Conservation (phyloP, 2,113 vertebrate species). For the Chascanopsetta lugubris region DNA sequence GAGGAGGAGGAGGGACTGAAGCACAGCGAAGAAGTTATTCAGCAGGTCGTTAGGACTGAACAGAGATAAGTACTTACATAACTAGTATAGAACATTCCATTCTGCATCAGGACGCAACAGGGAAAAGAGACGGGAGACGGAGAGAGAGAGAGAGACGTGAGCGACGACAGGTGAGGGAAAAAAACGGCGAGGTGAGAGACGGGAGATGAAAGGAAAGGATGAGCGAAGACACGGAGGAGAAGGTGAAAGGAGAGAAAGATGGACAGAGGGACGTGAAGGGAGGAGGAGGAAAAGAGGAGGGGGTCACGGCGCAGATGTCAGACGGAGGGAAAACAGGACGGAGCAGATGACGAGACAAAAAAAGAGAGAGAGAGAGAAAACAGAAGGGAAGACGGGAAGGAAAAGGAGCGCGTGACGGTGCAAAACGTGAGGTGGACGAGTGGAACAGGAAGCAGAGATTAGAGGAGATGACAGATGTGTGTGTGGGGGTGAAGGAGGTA, state of each 20-base stretch:
- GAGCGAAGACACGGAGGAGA: background rate
- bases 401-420: slow-evolving; percentile 64
- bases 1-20: slow-evolving; percentile 14
- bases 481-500: background rate
- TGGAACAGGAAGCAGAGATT: slow-evolving; percentile 32
- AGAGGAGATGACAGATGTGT: slow-evolving; percentile 24
- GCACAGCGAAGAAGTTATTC: slow-evolving; percentile 21
- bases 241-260: background rate
- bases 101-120: slow-evolving; percentile 81
- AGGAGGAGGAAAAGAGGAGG: background rate
- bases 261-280: no score
- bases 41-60: slow-evolving; percentile 40
- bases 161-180: background rate
- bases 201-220: background rate
- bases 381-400: slow-evolving; percentile 37
- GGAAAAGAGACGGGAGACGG: slow-evolving; percentile 70
- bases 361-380: slow-evolving; percentile 12
- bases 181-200: background rate
- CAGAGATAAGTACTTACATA: slow-evolving; percentile 87
- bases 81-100: slow-evolving; percentile 91
- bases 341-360: slow-evolving; percentile 55
- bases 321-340: slow-evolving; percentile 42
- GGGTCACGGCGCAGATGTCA: slow-evolving; percentile 32
- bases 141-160: slow-evolving; percentile 2
- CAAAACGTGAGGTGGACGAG: slow-evolving; percentile 40